These are phyloP conservation scores for Andrena minutula DNA, from an alignment of 2,888 invertebrate species.

Conservation along the genomic window DNA sequence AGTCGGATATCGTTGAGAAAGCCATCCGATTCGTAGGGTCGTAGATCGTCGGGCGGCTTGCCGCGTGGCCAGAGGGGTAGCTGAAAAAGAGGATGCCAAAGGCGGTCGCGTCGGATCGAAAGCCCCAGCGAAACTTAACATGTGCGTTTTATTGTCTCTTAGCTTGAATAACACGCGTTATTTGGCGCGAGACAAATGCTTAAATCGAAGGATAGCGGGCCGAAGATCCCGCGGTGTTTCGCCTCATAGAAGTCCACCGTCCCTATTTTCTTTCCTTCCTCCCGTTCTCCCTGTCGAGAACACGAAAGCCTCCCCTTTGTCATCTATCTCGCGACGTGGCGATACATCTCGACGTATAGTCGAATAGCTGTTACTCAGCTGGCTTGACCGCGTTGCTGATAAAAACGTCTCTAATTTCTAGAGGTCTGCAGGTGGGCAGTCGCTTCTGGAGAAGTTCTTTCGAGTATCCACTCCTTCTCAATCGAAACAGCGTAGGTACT, in stretches of 20 bases:
- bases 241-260: slow-evolving; percentile 56
- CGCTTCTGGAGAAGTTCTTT: slow-evolving; percentile 23
- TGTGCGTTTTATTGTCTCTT: slow-evolving; percentile 80
- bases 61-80: background rate
- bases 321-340: slow-evolving; percentile 27
- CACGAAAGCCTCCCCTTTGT: slow-evolving; percentile 43
- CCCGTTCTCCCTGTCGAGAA: slow-evolving; percentile 16
- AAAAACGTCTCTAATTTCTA: slow-evolving; percentile 54
- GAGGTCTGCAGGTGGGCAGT: slow-evolving; percentile 9
- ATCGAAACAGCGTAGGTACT: too few species aligned
- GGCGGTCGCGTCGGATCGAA: slow-evolving; percentile 20
- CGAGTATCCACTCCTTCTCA: background rate
- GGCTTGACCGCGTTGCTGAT: slow-evolving; percentile 37
- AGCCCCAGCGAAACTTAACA: slow-evolving; percentile 73
- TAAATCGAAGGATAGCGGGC: slow-evolving; percentile 65
- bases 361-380: slow-evolving; percentile 38
- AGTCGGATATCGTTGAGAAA: slow-evolving; percentile 61
- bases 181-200: slow-evolving; percentile 79
- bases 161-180: slow-evolving; percentile 79
- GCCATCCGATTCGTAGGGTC: slow-evolving; percentile 61
- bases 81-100: slow-evolving; percentile 20
- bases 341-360: slow-evolving; percentile 28
- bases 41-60: slow-evolving; percentile 37
- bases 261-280: slow-evolving; percentile 18
- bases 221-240: slow-evolving; percentile 57